A percentile compares a stretch with the other conserved stretches of the same genome.
Conservation (phyloP, 2,797 vertebrate species). For the Tapera naevia region DNA sequence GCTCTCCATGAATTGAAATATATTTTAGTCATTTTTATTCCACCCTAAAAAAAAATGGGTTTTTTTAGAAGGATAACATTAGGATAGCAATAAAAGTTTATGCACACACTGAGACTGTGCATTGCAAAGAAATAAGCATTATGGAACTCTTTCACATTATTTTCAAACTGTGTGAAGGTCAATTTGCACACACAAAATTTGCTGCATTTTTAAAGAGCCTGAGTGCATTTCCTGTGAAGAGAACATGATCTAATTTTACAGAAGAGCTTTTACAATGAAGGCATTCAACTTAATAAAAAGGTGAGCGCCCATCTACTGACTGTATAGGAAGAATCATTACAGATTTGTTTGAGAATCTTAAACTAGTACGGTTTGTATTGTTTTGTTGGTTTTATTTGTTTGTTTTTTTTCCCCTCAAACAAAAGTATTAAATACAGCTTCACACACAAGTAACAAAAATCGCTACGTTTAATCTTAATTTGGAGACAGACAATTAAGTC, state of each 20-base stretch:
- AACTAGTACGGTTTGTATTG: background rate
- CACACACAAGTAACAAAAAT: background rate
- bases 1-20: background rate
- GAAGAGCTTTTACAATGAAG: background rate
- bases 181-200: background rate
- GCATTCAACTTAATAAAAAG: background rate
- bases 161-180: background rate
- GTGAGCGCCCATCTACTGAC: background rate
- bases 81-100: background rate
- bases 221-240: rapidly evolving
- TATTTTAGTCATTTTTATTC: rapidly evolving
- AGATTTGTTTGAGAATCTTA: background rate
- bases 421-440: background rate
- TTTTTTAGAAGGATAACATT: background rate
- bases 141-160: background rate
- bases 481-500: background rate
- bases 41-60: background rate
- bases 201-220: background rate
- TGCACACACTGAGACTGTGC: background rate
- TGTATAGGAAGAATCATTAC: background rate
- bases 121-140: background rate
- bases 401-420: background rate
- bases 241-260: background rate
- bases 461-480: background rate
- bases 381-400: background rate